Conservation (phyloP, 1,140 invertebrate genomes). For the Bombus ignitus region DNA sequence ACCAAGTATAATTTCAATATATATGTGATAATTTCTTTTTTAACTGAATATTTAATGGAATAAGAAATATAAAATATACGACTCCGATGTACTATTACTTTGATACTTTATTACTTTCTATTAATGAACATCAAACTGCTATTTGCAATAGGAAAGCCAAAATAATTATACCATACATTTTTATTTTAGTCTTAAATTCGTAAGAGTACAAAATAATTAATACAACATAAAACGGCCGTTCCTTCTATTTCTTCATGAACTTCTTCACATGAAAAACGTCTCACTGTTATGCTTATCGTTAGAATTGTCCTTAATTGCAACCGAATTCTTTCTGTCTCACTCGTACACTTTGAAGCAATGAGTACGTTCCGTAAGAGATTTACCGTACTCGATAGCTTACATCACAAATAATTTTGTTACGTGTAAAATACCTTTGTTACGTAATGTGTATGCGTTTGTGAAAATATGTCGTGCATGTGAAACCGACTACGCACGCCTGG, state of each 20-base stretch:
- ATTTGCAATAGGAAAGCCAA: slow-evolving; percentile 32
- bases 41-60: not conserved
- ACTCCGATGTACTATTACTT: not conserved
- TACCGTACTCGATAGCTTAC: slow-evolving; percentile 1
- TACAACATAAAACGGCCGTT: slow-evolving; percentile 67
- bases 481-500: not conserved
- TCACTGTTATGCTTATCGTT: slow-evolving; percentile 39
- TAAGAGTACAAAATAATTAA: slow-evolving; percentile 79
- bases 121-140: slow-evolving; percentile 18
- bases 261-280: slow-evolving; percentile 9
- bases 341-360: slow-evolving; percentile 49
- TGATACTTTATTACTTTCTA: slow-evolving; percentile 30
- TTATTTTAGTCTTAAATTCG: slow-evolving; percentile 75
- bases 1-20: not conserved
- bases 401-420: slow-evolving; percentile 32
- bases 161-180: slow-evolving; percentile 64
- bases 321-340: slow-evolving; percentile 42
- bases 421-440: not conserved
- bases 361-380: slow-evolving; percentile 24
- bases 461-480: not conserved
- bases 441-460: not conserved
- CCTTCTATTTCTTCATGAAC: not conserved
- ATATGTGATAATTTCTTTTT: not conserved
- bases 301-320: slow-evolving; percentile 34
- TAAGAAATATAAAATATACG: not conserved